Evolutionary conservation across 2,113 vertebrate genomes (phyloP), one percentile per base, ranked within the genome.

Genomic region (Nothobranchius kuhntae): DNA sequence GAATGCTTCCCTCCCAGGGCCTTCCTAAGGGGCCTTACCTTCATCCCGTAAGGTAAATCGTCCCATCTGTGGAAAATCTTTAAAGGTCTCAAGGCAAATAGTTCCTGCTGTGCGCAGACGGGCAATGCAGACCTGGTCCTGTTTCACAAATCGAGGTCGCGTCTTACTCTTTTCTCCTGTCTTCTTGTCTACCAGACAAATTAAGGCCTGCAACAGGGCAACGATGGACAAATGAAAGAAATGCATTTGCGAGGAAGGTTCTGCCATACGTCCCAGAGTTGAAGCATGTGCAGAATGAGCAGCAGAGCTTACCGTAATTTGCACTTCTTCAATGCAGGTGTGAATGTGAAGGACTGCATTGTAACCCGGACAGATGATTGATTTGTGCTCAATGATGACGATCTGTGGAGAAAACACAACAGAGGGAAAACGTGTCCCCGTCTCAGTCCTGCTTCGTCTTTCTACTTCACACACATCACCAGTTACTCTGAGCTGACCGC

Each of bases 41-140:
- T 98, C 97, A 59, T 99, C 97, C 75, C 97, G 93, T 83, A 99
- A 93, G 82, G 96, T 99, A 80, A 99, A 99, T 26, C 97, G 95
- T 68, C 97, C 97, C 97, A 99, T 99, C 87, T 98, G 97, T 87
- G 97, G 96, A 91, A 99, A 99, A 63, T 99, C 97, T 94, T 99
- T 98, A 91, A 99, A 99, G 30, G 97, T 99, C 92, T 99, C 97
- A 83, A 99, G 95, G 92, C 97, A 99, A 92, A 98, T 99, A 61
- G 96, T 98, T 76, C 96, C 97, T 68, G 96, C 96, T 36, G 97
- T 95, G 86, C 93, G 93, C 86, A 98, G 93, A 83, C 96, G 95
- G 68, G 97, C 97, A 45, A 99, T 98, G 90, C 96, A 98, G 38
- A 98, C 97, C 90, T 98, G 97, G 92, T 98, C 97, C 91, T 98